Conservation (phyloP, 2,888 invertebrate genomes). For the Latheticus oryzae region DNA sequence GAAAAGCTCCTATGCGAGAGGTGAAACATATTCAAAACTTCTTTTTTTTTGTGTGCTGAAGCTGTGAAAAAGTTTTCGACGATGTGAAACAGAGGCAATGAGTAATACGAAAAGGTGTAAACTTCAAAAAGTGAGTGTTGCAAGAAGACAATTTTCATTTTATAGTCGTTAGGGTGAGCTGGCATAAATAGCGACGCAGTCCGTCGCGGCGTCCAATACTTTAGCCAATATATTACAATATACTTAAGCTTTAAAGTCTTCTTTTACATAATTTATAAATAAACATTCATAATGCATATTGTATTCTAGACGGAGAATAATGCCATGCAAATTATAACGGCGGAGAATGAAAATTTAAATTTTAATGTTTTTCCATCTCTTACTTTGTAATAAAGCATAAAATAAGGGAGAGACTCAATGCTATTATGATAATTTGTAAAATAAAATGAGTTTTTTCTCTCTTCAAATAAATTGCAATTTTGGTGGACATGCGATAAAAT, state of each 20-base stretch:
- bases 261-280: slow-evolving; percentile 67
- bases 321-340: slow-evolving; percentile 63
- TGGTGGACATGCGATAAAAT: slow-evolving; percentile 39
- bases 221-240: slow-evolving; percentile 63
- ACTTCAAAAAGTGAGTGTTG: too few relatives aligned
- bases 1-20: too few relatives aligned
- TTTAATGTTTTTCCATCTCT: slow-evolving; percentile 60
- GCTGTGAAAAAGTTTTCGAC: too few relatives aligned
- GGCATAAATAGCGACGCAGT: slow-evolving; percentile 43
- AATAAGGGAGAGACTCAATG: slow-evolving; percentile 45
- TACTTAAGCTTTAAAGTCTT: slow-evolving; percentile 61
- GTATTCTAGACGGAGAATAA: slow-evolving; percentile 61
- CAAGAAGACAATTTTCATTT: too few relatives aligned
- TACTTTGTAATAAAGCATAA: slow-evolving; percentile 52
- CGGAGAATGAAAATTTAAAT: slow-evolving; percentile 62
- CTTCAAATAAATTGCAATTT: slow-evolving; percentile 40
- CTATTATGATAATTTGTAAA: slow-evolving; percentile 45
- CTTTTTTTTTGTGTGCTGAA: too few relatives aligned
- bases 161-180: too few relatives aligned
- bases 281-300: slow-evolving; percentile 66
- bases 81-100: too few relatives aligned
- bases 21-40: too few relatives aligned
- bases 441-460: slow-evolving; percentile 40
- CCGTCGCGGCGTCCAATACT: slow-evolving; percentile 53
- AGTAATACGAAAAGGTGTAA: too few relatives aligned